Evolutionary conservation across 2,888 invertebrate genomes (phyloP).

Genomic region (Romanomermis culicivorax): DNA sequence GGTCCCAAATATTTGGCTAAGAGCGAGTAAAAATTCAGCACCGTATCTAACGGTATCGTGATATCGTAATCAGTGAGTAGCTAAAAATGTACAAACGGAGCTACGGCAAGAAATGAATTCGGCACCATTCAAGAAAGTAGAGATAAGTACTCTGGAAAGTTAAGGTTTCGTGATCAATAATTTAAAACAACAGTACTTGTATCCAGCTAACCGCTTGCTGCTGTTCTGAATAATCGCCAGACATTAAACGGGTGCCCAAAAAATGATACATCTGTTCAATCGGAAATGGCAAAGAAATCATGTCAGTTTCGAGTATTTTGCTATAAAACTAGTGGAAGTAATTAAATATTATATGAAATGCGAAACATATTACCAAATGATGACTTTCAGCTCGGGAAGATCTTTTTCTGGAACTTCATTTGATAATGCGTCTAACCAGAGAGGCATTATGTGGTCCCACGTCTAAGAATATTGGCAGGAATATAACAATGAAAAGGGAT

Average conservation of each 20-base stretch:
- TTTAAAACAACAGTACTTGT: slow-evolving; percentile 25
- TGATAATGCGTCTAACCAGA: slow-evolving; percentile 91
- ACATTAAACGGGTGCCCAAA: slow-evolving; percentile 53
- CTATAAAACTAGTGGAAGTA: slow-evolving; percentile 33
- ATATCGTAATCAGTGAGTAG: slow-evolving; percentile 34
- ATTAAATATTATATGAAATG: neutral
- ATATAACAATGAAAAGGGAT: neutral
- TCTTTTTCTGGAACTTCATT: slow-evolving; percentile 49
- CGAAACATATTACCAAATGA: slow-evolving; percentile 42
- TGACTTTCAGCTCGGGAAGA: slow-evolving; percentile 55
- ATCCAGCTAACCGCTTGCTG: slow-evolving; percentile 36
- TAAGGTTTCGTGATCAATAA: no score
- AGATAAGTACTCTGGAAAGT: no score
- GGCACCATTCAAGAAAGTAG: no score
- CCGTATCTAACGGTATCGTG: slow-evolving; percentile 31
- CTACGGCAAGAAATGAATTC: neutral
- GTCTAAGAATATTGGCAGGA: slow-evolving; percentile 19
- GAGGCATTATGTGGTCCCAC: slow-evolving; percentile 96
- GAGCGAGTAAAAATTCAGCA: slow-evolving; percentile 29
- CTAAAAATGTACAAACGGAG: slow-evolving; percentile 19
- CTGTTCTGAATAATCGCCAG: slow-evolving; percentile 31
- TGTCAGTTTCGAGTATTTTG: slow-evolving; percentile 87
- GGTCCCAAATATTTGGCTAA: slow-evolving; percentile 15
- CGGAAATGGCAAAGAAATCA: slow-evolving; percentile 79
- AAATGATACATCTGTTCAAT: slow-evolving; percentile 86